Conservation (phyloP, 1,140 invertebrate genomes). For the Druon quercuslanigerum region DNA sequence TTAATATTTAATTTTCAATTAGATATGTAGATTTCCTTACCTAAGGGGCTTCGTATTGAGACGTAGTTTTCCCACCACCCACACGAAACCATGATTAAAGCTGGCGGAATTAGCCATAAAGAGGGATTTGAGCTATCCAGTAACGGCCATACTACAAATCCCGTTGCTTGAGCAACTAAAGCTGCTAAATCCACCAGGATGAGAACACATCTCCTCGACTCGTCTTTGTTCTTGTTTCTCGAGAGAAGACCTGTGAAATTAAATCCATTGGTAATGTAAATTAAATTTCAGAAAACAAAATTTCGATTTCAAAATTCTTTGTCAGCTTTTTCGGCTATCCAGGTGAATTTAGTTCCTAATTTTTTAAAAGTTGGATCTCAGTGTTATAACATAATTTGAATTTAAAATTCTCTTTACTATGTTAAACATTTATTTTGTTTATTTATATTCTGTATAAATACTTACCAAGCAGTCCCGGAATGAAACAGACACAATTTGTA, state of each 20-base stretch:
- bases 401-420: too few relatives aligned
- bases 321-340: too few relatives aligned
- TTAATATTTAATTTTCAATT: conserved; percentile 32
- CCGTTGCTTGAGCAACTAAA: conserved; percentile 89
- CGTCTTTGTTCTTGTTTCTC: conserved; percentile 82
- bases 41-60: conserved; percentile 86
- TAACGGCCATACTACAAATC: conserved; percentile 92
- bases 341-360: too few relatives aligned
- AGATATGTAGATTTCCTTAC: conserved; percentile 62
- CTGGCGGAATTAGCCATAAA: conserved; percentile 89
- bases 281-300: background rate
- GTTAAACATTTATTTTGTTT: too few relatives aligned
- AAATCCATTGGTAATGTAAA: background rate
- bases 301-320: conserved; percentile 4
- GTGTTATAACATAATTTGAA: too few relatives aligned
- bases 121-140: conserved; percentile 81
- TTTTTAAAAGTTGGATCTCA: too few relatives aligned
- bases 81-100: conserved; percentile 89
- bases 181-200: conserved; percentile 89
- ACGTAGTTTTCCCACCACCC: conserved; percentile 99
- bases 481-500: conserved; percentile 93
- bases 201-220: conserved; percentile 87
- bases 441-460: conserved; percentile 29
- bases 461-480: conserved; percentile 87
- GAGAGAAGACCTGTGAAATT: conserved; percentile 82